These are phyloP conservation scores for Calephelis virginiensis DNA, from an alignment of 1,140 invertebrate species.

Conservation along the genomic window DNA sequence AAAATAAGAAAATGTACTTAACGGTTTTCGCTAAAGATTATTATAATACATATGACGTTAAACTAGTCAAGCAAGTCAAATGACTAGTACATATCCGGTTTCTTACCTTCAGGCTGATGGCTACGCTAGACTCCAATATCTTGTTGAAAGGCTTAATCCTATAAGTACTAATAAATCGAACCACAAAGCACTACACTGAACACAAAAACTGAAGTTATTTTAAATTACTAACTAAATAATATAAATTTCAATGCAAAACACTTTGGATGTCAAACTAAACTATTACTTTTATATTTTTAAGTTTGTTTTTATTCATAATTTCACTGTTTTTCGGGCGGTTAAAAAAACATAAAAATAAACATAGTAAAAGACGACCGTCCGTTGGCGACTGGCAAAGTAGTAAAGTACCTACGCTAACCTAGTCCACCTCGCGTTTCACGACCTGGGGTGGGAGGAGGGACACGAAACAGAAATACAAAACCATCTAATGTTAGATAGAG, in stretches of 20 bases:
- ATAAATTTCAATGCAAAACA: constrained; percentile 17
- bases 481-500: constrained; percentile 39
- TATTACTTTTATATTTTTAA: constrained; percentile 24
- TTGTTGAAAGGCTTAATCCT: constrained; percentile 44
- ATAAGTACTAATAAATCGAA: constrained; percentile 52
- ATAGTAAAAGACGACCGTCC: constrained; percentile 51
- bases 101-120: constrained; percentile 66
- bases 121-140: constrained; percentile 30
- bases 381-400: constrained; percentile 60
- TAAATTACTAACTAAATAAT: not conserved
- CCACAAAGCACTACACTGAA: constrained; percentile 61
- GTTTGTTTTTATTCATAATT: constrained; percentile 40
- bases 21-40: constrained; percentile 4
- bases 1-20: not conserved
- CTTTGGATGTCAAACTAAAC: constrained; percentile 26
- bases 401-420: constrained; percentile 54
- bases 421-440: constrained; percentile 32
- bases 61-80: constrained; percentile 63
- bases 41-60: constrained; percentile 30
- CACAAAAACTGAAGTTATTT: constrained; percentile 47
- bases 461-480: constrained; percentile 49
- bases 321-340: constrained; percentile 29
- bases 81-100: constrained; percentile 63
- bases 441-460: constrained; percentile 54
- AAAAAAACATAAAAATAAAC: constrained; percentile 12